Base-by-base conservation (phyloP, 2,888 invertebrate species). In the Ectobius pallidus region DNA sequence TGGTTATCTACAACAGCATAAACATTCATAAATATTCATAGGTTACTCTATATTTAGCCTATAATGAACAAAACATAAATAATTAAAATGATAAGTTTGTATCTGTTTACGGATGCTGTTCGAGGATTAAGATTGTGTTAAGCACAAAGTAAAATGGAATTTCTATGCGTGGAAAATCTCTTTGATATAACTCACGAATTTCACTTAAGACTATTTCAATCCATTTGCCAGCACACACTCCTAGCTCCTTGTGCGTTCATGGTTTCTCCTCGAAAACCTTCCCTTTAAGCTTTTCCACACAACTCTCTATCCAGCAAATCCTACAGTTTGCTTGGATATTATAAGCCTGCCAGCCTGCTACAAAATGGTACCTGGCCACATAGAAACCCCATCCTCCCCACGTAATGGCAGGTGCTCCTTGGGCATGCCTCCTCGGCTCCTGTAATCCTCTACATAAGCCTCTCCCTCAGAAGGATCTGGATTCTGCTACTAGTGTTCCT, bases 331-430 rank as follows among this genome's bases (percentile, higher is more conserved):
- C 58, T 32, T 58, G 58, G 58, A 58, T 58, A 58, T 58, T 30
- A 30, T 58, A 58, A 58, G 58, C 58, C 46, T 20, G 6, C n/a
- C 44, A 44, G 44, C 44, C n/a, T 44, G 44, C 16, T 44, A 44
- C 46, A 52, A 52, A 52, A 25, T 52, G 52, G 52, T 52, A 52
- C 52, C 52, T 52, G 52, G 22, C 52, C 52, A 52, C 25, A 25
- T 46, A n/a, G 0, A n/a, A n/a, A n/a, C 20, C 49, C 2, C 22
- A 52, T 11, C 22, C 22, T 25, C 30, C 30, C 58, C 6, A 25
- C 58, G 27, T 58, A 58, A 58, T 58, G 58, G 58, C 58, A 58
- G 58, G 58, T 58, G 58, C 32, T 58, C 30, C 58, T 58, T 30
- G 9, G 27, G 32, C 30, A 58, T 14, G 27, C 32, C 58, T 58